phyloP scores from a whole-genome alignment of 2,113 vertebrate genomes.

The Gallinago undulata region DNA sequence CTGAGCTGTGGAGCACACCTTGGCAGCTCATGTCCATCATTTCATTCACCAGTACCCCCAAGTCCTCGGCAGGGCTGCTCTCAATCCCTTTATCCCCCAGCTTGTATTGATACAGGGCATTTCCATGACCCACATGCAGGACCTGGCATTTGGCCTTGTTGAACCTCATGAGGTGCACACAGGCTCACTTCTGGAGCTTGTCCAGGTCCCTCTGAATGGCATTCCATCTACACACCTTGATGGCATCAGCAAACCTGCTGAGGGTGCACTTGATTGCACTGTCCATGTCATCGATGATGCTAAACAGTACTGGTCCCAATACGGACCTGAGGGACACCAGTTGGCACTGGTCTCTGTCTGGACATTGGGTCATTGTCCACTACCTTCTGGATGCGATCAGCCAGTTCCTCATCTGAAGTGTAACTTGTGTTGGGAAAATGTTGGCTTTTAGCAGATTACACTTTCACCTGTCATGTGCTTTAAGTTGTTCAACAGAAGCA shows the following conservation, averaged over 20 bases:
- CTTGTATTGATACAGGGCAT: neutral
- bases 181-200: neutral
- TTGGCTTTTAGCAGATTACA: neutral
- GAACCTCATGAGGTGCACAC: neutral
- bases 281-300: neutral
- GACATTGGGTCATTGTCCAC: neutral
- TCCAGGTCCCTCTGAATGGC: neutral
- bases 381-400: neutral
- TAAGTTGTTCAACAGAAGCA: neutral
- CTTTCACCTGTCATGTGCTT: fast-evolving
- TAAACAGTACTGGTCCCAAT: neutral
- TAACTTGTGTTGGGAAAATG: neutral
- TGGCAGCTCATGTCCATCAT: neutral
- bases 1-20: neutral
- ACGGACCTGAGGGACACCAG: neutral
- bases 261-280: neutral
- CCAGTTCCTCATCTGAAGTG: neutral
- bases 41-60: neutral
- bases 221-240: neutral
- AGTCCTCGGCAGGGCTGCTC: neutral
- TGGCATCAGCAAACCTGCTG: neutral
- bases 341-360: neutral
- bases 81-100: neutral
- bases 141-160: neutral
- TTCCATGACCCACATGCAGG: neutral